Percentiles rank a stretch among this genome's conserved stretches.
phyloP scores from a whole-genome alignment of 2,113 vertebrate species.

The Phainopepla nitens region DNA sequence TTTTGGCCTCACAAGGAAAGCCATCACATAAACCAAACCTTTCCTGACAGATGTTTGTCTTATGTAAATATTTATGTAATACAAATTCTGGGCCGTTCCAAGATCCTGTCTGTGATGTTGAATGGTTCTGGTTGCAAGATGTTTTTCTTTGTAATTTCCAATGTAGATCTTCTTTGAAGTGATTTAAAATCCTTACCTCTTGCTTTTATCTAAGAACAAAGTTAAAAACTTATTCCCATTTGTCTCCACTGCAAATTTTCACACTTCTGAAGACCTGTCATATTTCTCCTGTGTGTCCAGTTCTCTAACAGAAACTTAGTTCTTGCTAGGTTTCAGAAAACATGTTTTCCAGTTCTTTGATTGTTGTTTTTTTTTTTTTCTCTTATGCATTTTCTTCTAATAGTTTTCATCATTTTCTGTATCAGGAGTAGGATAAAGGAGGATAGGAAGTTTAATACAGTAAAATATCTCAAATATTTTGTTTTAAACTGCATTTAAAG shows the following conservation, averaged over 20 bases:
- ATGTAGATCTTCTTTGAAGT: not conserved
- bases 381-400: not conserved
- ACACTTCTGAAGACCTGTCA: not conserved
- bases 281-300: not conserved
- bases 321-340: not conserved
- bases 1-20: not conserved
- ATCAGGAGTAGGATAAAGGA: not conserved
- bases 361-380: not conserved
- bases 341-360: not conserved
- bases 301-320: not conserved
- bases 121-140: not conserved
- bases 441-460: not conserved
- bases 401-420: not conserved
- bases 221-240: not conserved
- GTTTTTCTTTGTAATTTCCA: not conserved
- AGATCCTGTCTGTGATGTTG: not conserved
- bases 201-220: not conserved
- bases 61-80: not conserved
- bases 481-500: not conserved
- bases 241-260: not conserved
- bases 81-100: not conserved
- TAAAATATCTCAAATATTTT: not conserved
- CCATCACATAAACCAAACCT: not conserved
- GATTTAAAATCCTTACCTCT: not conserved
- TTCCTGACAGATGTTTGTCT: not conserved